Evolutionary conservation across 2,888 invertebrate genomes (phyloP).

Genomic region (Pyrocoelia pectoralis): DNA sequence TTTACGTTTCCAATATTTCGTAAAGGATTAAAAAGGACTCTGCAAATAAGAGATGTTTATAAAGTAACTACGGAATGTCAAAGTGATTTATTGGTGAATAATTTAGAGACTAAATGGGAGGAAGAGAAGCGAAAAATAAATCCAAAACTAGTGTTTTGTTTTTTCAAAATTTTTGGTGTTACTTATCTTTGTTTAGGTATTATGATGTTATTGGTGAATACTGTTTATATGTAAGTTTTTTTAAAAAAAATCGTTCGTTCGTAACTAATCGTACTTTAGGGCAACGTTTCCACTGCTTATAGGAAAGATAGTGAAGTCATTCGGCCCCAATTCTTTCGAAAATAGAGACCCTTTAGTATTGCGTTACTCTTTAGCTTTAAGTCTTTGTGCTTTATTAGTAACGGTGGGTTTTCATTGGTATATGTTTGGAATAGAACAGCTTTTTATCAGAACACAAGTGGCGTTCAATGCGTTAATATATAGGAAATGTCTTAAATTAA

Average conservation of each 20-base stretch:
- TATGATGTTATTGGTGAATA: conserved; percentile 23
- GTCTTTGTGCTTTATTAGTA: conserved; percentile 61
- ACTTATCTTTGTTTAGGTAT: conserved; percentile 27
- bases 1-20: conserved; percentile 73
- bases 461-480: conserved; percentile 77
- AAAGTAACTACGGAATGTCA: conserved; percentile 64
- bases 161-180: conserved; percentile 30
- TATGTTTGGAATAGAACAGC: conserved; percentile 75
- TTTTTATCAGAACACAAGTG: conserved; percentile 72
- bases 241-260: background rate
- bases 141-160: background rate
- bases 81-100: conserved; percentile 61
- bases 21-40: conserved; percentile 69
- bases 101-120: conserved; percentile 55
- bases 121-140: conserved; percentile 37
- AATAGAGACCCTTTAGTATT: no score
- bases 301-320: conserved; percentile 72
- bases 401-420: conserved; percentile 69
- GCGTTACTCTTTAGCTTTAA: conserved; percentile 70
- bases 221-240: conserved; percentile 30
- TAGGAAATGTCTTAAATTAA: conserved; percentile 73
- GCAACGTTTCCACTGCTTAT: conserved; percentile 70
- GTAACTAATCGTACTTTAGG: conserved; percentile 57
- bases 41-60: conserved; percentile 69
- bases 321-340: conserved; percentile 64